phyloP scores from a whole-genome alignment of 2,888 invertebrate genomes.

The Galerucella pusilla region DNA sequence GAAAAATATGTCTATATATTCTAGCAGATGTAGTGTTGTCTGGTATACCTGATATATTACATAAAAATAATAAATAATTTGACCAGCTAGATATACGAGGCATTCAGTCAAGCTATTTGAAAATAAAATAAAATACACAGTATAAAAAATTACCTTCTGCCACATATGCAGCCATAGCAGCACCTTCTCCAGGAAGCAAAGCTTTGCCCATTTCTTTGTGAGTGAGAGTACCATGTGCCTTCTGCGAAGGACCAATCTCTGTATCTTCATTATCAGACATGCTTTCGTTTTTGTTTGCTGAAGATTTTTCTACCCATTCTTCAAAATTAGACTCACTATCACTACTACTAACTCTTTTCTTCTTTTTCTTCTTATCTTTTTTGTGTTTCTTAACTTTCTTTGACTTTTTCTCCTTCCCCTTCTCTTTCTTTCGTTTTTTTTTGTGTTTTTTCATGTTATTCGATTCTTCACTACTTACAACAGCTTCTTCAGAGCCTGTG shows the following conservation, averaged over 20 bases:
- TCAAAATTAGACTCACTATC: constrained; percentile 66
- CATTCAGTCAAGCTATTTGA: background rate
- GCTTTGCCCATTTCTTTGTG: constrained; percentile 92
- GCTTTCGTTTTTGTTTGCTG: constrained; percentile 33
- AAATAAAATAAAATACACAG: background rate
- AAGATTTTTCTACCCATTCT: constrained; percentile 75
- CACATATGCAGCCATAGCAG: constrained; percentile 99
- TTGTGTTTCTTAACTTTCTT: constrained; percentile 70
- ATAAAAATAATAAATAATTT: background rate
- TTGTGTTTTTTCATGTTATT: constrained; percentile 54
- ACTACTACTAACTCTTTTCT: constrained; percentile 63
- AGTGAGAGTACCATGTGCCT: constrained; percentile 77
- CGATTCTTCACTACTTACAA: constrained; percentile 52
- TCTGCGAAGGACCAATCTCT: constrained; percentile 72
- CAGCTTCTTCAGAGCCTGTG: constrained; percentile 63
- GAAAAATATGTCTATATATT: background rate
- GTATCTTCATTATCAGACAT: constrained; percentile 64
- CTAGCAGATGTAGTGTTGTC: no score
- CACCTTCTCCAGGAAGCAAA: constrained; percentile 96
- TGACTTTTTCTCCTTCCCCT: constrained; percentile 69
- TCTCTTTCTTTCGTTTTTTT: constrained; percentile 67
- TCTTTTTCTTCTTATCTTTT: constrained; percentile 68
- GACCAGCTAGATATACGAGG: background rate
- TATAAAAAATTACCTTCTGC: constrained; percentile 79
- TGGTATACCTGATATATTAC: no score